Evolutionary conservation across 2,113 vertebrate species (phyloP).

Genomic region (Crypturellus undulatus): DNA sequence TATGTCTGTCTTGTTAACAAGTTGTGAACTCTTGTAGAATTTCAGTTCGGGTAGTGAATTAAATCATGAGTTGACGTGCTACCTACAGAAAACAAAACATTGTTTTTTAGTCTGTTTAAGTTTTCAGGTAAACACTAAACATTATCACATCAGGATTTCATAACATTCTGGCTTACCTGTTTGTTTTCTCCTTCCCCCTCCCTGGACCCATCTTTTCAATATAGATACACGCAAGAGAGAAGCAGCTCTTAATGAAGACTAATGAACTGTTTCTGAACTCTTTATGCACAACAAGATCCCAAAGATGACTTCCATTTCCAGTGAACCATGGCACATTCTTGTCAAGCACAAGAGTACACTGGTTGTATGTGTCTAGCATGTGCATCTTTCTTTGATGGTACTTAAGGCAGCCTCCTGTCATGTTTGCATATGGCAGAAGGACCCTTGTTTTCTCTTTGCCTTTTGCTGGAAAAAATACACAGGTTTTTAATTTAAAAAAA

Average conservation of each 20-base stretch:
- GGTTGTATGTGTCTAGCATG: conserved; percentile 29
- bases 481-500: conserved; percentile 2
- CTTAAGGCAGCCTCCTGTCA: conserved; percentile 62
- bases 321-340: conserved; percentile 25
- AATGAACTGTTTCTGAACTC: conserved; percentile 46
- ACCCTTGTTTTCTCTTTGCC: conserved; percentile 51
- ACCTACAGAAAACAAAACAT: neutral
- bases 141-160: neutral
- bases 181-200: neutral
- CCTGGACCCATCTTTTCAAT: neutral
- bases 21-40: neutral
- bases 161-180: neutral
- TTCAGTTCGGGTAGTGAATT: neutral
- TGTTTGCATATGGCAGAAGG: conserved; percentile 41
- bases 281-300: conserved; percentile 67
- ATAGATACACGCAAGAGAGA: conserved; percentile 77
- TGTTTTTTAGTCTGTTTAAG: neutral
- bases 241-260: conserved; percentile 75
- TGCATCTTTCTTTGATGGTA: conserved; percentile 70
- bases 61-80: neutral
- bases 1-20: neutral
- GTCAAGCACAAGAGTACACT: conserved; percentile 5
- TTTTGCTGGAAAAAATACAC: conserved; percentile 67
- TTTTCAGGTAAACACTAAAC: neutral
- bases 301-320: conserved; percentile 74